phyloP scores from a whole-genome alignment of 1,140 invertebrate species.

The Neoseiulus cucumeris region DNA sequence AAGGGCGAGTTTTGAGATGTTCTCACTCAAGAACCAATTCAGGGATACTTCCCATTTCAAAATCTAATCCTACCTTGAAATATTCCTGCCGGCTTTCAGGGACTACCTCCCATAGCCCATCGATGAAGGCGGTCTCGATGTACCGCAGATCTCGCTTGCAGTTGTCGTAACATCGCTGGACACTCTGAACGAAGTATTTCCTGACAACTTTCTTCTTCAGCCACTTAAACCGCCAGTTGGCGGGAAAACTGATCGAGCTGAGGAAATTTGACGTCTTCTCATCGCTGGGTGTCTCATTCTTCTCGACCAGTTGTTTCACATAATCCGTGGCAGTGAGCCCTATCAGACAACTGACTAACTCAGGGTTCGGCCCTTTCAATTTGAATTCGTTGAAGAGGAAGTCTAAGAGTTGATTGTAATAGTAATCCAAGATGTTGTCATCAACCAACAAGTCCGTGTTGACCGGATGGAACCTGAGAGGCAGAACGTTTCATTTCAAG shows the following conservation, averaged over 20 bases:
- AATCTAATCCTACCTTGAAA: not conserved
- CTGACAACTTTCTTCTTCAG: not conserved
- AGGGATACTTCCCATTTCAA: not conserved
- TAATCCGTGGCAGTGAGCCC: not conserved
- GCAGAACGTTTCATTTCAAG: not conserved
- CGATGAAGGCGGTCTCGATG: conserved; percentile 1
- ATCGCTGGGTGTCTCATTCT: not conserved
- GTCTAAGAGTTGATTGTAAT: not conserved
- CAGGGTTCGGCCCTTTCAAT: not conserved
- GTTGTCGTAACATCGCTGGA: not conserved
- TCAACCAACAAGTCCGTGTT: not conserved
- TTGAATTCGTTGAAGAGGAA: not conserved
- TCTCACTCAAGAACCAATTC: not conserved
- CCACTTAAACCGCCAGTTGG: not conserved
- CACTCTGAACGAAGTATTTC: not conserved
- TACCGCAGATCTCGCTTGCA: not conserved
- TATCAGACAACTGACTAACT: not conserved
- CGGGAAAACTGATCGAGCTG: not conserved
- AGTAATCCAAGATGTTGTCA: not conserved
- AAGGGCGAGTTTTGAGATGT: not conserved
- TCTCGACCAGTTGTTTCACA: not conserved
- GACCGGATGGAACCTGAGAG: not conserved
- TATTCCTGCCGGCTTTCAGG: not conserved
- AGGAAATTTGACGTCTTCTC: not conserved
- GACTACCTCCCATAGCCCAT: not conserved